A percentile compares a stretch with the other conserved stretches of the same genome.
Conservation (phyloP, 2,797 vertebrate species). For the Benthosema pterotum region DNA sequence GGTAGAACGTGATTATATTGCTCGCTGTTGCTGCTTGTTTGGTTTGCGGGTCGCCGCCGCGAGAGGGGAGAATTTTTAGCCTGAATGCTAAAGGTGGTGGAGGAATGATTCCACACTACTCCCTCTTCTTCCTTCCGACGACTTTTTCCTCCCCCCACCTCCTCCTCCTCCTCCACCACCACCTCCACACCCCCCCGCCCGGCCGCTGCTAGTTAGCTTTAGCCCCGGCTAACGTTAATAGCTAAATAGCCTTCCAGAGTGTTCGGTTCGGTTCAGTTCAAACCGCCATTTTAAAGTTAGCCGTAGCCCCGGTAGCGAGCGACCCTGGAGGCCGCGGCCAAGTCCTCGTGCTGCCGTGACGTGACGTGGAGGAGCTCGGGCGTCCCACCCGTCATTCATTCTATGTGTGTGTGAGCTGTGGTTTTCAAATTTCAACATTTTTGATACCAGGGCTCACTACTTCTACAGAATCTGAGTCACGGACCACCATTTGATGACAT, state of each 20-base stretch:
- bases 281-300: slow-evolving; percentile 80
- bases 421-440: no score
- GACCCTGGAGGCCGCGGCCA: slow-evolving; percentile 57
- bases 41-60: not conserved
- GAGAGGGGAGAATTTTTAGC: slow-evolving; percentile 4
- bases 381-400: not conserved
- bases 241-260: slow-evolving; percentile 44
- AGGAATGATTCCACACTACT: slow-evolving; percentile 45
- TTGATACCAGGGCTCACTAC: no score
- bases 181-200: no score
- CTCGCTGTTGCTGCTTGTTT: not conserved
- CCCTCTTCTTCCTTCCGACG: slow-evolving; percentile 46
- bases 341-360: slow-evolving; percentile 68
- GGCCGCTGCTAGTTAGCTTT: slow-evolving; percentile 40
- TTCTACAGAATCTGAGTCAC: no score
- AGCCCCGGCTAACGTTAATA: slow-evolving; percentile 20
- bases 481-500: no score
- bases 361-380: slow-evolving; percentile 63
- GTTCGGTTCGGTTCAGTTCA: no score
- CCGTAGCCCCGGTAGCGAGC: slow-evolving; percentile 57
- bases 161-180: no score
- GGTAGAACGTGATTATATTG: slow-evolving; percentile 33
- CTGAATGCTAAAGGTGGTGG: not conserved
- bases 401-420: no score
- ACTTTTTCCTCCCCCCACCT: slow-evolving; percentile 28